Base-by-base conservation (phyloP, 2,113 vertebrate genomes). In the Rhagologus leucostigma region DNA sequence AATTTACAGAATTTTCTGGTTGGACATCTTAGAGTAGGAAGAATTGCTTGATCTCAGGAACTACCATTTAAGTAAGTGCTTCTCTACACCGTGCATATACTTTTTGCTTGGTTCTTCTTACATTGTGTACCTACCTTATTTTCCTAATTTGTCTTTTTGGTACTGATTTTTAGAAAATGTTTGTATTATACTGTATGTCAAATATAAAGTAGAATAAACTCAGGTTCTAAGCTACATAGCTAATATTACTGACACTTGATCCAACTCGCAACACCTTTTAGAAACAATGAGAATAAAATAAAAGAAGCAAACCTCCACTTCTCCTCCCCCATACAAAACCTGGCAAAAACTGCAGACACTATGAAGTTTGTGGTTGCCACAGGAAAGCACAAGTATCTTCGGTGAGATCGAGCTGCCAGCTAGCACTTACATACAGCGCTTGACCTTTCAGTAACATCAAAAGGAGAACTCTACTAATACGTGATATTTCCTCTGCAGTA, bases 211-310 rank as follows among this genome's bases (percentile, higher is more conserved):
- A 68, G 39, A 74, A 65, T 42, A 79, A 78, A 55, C 14, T 26
- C 41, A 19, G 42, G n/a, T 73, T 90, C 35, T 52, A 76, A 64
- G 26, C 30, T 42, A 32, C 4, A 21, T 3, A 21, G 19, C 20
- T 69, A 9, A 65, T 8, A 17, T 44, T 41, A 64, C 3, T 19
- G 42, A 70, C 47, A 44, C 49, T 50, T 29, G 47, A 50, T 50
- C 18, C 24, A 46, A 49, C 35, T 52, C 0, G 0, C 18, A 85
- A 3, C 22, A 52, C 10, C 16, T 53, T 67, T 56, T 17, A 63
- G 41, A 76, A 90, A 68, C 13, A 55, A 11, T 0, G 7, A 59
- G 27, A 68, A 79, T 27, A 70, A 85, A 67, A 63, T 20, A 47
- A 74, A 90, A 62, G 23, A 46, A 82, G 46, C 3, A n/a, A 87